phyloP scores from a whole-genome alignment of 2,888 invertebrate species.

The Periphyllus acericola region DNA sequence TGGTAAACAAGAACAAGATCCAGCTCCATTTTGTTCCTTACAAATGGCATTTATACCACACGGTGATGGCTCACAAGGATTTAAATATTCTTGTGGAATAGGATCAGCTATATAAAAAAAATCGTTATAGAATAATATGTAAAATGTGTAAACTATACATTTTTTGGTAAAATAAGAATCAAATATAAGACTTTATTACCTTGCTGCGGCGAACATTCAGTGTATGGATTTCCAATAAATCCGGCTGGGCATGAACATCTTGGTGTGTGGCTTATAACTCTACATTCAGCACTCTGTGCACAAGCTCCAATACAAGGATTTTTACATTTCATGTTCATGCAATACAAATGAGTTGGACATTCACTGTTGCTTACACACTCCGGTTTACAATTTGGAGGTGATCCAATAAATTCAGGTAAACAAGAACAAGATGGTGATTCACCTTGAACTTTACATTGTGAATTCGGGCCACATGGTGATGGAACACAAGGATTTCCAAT shows the following conservation, averaged over 20 bases:
- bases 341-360: slow-evolving; percentile 77
- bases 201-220: slow-evolving; percentile 73
- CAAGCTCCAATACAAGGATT: slow-evolving; percentile 85
- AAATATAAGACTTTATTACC: slow-evolving; percentile 67
- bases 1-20: slow-evolving; percentile 76
- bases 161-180: not conserved
- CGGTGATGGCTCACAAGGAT: slow-evolving; percentile 79
- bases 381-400: slow-evolving; percentile 78
- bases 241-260: slow-evolving; percentile 75
- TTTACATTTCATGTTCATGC: slow-evolving; percentile 77
- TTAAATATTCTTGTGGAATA: slow-evolving; percentile 66
- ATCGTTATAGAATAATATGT: not conserved
- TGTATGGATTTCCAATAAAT: slow-evolving; percentile 78
- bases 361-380: slow-evolving; percentile 82
- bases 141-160: not conserved
- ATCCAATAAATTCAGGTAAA: slow-evolving; percentile 73
- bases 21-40: slow-evolving; percentile 72
- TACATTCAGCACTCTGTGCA: slow-evolving; percentile 79
- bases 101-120: slow-evolving; percentile 66
- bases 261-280: slow-evolving; percentile 77
- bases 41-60: slow-evolving; percentile 82
- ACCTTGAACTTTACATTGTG: slow-evolving; percentile 68
- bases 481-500: slow-evolving; percentile 73
- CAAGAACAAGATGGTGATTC: slow-evolving; percentile 68
- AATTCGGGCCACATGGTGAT: slow-evolving; percentile 77